Base-by-base conservation (phyloP, 2,113 vertebrate species). In the Grallaria varia region DNA sequence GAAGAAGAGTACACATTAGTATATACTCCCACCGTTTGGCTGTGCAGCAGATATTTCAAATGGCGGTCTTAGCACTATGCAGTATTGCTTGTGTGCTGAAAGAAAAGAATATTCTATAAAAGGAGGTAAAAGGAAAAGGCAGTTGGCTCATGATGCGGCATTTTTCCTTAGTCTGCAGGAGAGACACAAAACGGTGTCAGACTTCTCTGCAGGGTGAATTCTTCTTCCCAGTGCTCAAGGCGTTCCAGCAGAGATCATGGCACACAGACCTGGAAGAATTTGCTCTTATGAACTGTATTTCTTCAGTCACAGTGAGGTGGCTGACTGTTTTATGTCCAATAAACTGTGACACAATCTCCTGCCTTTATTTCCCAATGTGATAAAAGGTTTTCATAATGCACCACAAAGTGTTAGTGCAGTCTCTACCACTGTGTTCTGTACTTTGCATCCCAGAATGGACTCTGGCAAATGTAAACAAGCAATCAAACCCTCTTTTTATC, bases 301-400 rank as follows among this genome's bases (percentile, higher is more conserved):
- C 28, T 52, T 91, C 59, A 59, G 4, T 77, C 87, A 52, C 47
- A 79, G 67, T 21, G 63, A 85, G 76, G n/a, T n/a, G 20, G 45
- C 42, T 91, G 58, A 58, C 89, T 66, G 25, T 55, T 87, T 90
- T 81, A 88, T 47, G 31, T 52, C 42, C 7, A 1, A 79, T 91
- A 83, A 90, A 90, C 45, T 69, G 58, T 1, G 10, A 84, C 68
- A 67, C 39, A 55, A 33, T 85, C 50, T 62, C n/a, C 56, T 94
- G 67, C 21, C 50, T 84, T 78, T 87, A 76, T 93, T 87, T 95
- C 84, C 66, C 62, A 60, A 31, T 42, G 55, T 89, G 89, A 93
- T 89, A 69, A 91, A 90, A 96, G 55, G 45, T 90, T 93, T 93
- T 96, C 91, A 91, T 89, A 93, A 90, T 35, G 52, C 31, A 63